These are phyloP conservation scores for Drosophila niveifrons DNA, from an alignment of 2,888 invertebrate genomes.

Conservation along the genomic window DNA sequence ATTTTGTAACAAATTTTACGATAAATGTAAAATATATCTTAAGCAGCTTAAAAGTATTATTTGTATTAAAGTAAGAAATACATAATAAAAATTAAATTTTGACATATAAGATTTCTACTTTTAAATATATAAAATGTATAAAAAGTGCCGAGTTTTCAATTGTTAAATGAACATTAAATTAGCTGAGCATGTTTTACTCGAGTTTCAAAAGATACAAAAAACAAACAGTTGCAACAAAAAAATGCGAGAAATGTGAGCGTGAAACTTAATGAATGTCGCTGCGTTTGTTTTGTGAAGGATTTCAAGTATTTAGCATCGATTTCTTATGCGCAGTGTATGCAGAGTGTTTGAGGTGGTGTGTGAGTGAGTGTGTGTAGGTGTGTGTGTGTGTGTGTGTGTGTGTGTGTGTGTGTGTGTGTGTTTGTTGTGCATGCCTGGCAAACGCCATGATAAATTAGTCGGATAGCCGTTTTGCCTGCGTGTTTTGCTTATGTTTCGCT, in stretches of 20 bases:
- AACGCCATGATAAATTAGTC: constrained; percentile 64
- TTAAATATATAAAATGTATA: too few relatives aligned
- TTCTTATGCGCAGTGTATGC: constrained; percentile 5
- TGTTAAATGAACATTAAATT: too few relatives aligned
- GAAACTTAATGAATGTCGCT: constrained; percentile 3
- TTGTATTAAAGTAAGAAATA: too few relatives aligned
- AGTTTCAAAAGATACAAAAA: background rate
- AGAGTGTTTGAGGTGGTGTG: constrained; percentile 12
- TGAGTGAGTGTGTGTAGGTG: constrained; percentile 9
- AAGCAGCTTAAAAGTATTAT: too few relatives aligned
- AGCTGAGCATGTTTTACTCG: too few relatives aligned
- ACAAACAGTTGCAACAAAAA: background rate
- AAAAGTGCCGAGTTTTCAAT: too few relatives aligned
- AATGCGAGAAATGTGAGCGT: background rate
- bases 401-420: constrained; percentile 21
- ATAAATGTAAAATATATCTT: too few relatives aligned
- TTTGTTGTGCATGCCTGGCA: constrained; percentile 50
- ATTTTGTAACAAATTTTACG: too few relatives aligned
- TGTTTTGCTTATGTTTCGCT: constrained; percentile 53
- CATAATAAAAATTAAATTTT: too few relatives aligned
- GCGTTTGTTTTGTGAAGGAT: constrained; percentile 3
- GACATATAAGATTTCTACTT: too few relatives aligned
- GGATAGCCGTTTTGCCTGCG: constrained; percentile 54
- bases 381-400: constrained; percentile 13
- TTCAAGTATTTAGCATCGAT: constrained; percentile 1